Evolutionary conservation across 2,113 vertebrate species (phyloP).

Genomic region (Blennius ocellaris): DNA sequence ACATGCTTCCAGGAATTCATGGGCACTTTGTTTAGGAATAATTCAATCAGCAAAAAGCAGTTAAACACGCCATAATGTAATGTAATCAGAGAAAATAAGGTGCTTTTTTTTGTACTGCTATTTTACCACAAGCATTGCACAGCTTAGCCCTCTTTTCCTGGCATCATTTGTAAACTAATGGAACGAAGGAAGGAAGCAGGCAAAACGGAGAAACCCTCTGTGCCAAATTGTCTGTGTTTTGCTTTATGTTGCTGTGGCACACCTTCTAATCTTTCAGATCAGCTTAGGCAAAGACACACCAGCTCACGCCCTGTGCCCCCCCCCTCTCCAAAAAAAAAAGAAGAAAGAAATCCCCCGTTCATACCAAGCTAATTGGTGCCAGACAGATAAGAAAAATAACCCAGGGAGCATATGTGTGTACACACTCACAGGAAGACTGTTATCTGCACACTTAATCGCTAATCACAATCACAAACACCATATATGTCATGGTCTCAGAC

Average conservation of each 20-base stretch:
- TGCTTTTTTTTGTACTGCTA: conserved; percentile 11
- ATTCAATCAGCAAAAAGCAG: conserved; percentile 20
- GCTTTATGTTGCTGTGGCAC: conserved; percentile 4
- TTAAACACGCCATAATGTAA: conserved; percentile 19
- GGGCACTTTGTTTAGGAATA: conserved; percentile 17
- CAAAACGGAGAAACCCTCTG: conserved; percentile 33
- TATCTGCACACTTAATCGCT: conserved; percentile 11
- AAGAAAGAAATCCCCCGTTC: conserved; percentile 21
- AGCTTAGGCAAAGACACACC: conserved; percentile 20
- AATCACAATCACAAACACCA: conserved; percentile 21
- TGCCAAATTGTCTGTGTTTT: conserved; percentile 35
- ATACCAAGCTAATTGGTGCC: conserved; percentile 19
- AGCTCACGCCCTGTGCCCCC: conserved; percentile 27
- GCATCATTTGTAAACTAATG: conserved; percentile 26
- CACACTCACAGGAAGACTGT: conserved; percentile 21
- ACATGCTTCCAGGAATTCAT: conserved; percentile 23
- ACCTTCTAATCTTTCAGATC: conserved; percentile 40
- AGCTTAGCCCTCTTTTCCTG: conserved; percentile 11
- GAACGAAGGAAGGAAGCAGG: conserved; percentile 44
- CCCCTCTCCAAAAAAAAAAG: no score
- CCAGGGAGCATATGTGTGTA: not conserved
- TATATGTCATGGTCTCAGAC: conserved; percentile 39
- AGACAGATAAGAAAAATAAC: conserved; percentile 32
- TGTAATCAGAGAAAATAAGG: conserved; percentile 12
- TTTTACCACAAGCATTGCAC: conserved; percentile 20